Evolutionary conservation across 2,113 vertebrate species (phyloP).

Genomic region (Gasterosteus aculeatus): DNA sequence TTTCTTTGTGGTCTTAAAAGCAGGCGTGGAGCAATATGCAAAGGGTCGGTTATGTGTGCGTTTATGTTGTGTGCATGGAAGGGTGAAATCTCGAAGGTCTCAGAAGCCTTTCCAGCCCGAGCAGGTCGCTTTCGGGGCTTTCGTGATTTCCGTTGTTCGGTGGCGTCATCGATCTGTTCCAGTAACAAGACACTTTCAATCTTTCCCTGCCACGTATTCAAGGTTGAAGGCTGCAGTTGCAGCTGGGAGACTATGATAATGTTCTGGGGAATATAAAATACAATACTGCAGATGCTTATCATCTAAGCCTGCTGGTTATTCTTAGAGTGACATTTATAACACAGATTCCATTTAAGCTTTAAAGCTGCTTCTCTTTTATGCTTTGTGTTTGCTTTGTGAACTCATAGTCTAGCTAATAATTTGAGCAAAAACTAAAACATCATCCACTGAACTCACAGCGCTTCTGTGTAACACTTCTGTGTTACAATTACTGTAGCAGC

Average conservation of each 20-base stretch:
- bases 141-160: conserved; percentile 48
- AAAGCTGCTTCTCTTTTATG: neutral
- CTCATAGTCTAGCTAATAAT: neutral
- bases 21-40: conserved; percentile 1
- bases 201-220: conserved; percentile 41
- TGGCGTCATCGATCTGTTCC: conserved; percentile 47
- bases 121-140: conserved; percentile 37
- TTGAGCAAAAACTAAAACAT: neutral
- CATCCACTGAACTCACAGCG: neutral
- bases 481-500: neutral
- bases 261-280: conserved; percentile 23
- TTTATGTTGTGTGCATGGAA: neutral
- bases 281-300: conserved; percentile 13
- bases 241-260: conserved; percentile 38
- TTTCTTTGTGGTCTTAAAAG: neutral
- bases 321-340: conserved; percentile 1
- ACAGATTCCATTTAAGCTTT: neutral
- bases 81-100: conserved; percentile 29
- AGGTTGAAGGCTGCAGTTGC: conserved; percentile 33
- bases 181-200: conserved; percentile 36
- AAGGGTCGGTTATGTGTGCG: neutral
- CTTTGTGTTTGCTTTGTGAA: neutral
- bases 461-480: neutral
- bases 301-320: neutral
- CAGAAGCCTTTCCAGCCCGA: conserved; percentile 42